Evolutionary conservation across 1,140 invertebrate genomes (phyloP), one percentile per base, ranked within the genome.

Genomic region (Hycleus phaleratus): DNA sequence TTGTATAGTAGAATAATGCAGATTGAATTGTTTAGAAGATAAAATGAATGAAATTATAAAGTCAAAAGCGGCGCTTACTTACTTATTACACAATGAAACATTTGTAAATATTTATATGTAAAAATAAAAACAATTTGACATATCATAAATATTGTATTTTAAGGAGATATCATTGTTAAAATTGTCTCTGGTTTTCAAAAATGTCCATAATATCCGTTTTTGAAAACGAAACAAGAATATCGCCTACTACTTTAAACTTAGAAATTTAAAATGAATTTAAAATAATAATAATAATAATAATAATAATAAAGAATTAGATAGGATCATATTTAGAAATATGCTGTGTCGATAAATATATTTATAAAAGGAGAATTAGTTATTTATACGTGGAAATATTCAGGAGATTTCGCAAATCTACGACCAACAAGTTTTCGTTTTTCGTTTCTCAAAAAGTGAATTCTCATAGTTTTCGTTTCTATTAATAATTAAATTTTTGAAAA

Each of bases 51-150:
- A 18, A 18, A 18, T 18, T 18, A 18, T 18, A 18, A 18, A 18
- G 18, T 18, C 18, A 18, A 18, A 18, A 18, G 18, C 18, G 18
- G 18, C 18, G 18, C 18, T 18, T 18, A 18, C 18, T 12, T 18
- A 18, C 18, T 18, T 7, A 42, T n/a, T 42, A 42, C 40, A 42
- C 4, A 43, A 39, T 24, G 46, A 46, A 38, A 55, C 38, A 32
- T 55, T 53, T 68, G 64, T 68, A 68, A 53, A 68, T 68, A 68
- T 56, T 56, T 57, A n/a, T 46, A 56, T 61, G 58, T 60, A 67
- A 49, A n/a, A 63, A 65, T 48, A 49, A 60, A 63, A 66, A 64
- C 56, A 67, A 67, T 57, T 61, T 56, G 63, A 69, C 67, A 69
- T 69, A 69, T 69, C 67, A 69, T 69, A 62, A 65, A 62, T n/a